phyloP scores from a whole-genome alignment of 2,888 invertebrate genomes.

The Amphipoea oculea region DNA sequence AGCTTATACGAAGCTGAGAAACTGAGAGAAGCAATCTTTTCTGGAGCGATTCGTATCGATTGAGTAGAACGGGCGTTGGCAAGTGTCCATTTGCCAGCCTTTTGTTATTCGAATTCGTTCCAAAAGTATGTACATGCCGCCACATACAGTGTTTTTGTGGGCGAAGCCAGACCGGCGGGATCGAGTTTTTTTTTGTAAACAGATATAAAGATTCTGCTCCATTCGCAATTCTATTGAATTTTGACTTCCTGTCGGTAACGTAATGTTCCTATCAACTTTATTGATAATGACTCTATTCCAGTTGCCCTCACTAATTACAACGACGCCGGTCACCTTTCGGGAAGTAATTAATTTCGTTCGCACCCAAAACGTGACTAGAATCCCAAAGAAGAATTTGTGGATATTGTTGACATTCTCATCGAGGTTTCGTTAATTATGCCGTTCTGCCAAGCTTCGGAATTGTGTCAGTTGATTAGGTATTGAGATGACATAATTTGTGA shows the following conservation, averaged over 20 bases:
- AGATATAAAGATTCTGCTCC: constrained; percentile 48
- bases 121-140: constrained; percentile 68
- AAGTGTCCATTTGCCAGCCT: constrained; percentile 79
- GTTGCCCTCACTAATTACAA: constrained; percentile 59
- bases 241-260: constrained; percentile 13
- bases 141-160: constrained; percentile 63
- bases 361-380: constrained; percentile 66
- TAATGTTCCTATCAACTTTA: constrained; percentile 45
- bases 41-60: constrained; percentile 76
- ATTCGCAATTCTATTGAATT: constrained; percentile 34
- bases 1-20: constrained; percentile 64
- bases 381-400: constrained; percentile 61
- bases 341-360: constrained; percentile 66
- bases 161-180: constrained; percentile 38
- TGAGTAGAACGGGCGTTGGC: constrained; percentile 74
- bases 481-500: constrained; percentile 16
- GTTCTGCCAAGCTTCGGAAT: constrained; percentile 38
- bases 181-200: constrained; percentile 56
- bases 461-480: constrained; percentile 51
- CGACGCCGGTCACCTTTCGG: constrained; percentile 54
- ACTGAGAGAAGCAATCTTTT: constrained; percentile 70
- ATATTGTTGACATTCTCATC: constrained; percentile 60
- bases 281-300: constrained; percentile 47
- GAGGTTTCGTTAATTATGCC: constrained; percentile 63
- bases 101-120: constrained; percentile 78